phyloP scores from a whole-genome alignment of 2,888 invertebrate genomes.

The Lasioglossum marginatum region DNA sequence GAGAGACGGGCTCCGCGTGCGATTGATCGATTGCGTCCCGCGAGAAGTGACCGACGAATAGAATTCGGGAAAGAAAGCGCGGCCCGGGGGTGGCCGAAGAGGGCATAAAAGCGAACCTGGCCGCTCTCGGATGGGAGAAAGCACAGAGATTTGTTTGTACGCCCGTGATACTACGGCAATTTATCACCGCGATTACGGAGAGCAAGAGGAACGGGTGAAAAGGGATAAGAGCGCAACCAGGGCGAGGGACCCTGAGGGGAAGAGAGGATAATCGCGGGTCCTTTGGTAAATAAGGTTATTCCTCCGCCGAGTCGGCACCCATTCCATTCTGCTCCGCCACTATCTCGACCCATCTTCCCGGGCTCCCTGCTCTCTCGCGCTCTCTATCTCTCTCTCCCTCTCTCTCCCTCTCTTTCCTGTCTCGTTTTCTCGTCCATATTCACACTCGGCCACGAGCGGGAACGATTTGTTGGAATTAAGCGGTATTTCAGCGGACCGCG shows the following conservation, averaged over 20 bases:
- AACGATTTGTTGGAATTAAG: slow-evolving; percentile 61
- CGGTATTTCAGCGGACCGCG: slow-evolving; percentile 40
- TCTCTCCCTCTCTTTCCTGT: background rate
- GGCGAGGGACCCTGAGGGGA: background rate
- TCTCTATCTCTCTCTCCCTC: background rate
- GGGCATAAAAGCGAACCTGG: slow-evolving; percentile 1
- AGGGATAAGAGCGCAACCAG: background rate
- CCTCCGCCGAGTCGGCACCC: slow-evolving; percentile 53
- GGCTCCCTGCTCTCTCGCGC: slow-evolving; percentile 29
- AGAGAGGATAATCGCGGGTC: slow-evolving; percentile 56
- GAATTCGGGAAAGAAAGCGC: slow-evolving; percentile 15
- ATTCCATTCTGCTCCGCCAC: slow-evolving; percentile 43
- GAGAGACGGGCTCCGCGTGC: background rate
- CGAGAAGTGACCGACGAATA: slow-evolving; percentile 10
- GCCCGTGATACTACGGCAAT: slow-evolving; percentile 51
- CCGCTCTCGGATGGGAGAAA: slow-evolving; percentile 21
- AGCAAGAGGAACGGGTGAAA: slow-evolving; percentile 9
- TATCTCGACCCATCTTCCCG: slow-evolving; percentile 55
- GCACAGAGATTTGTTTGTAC: slow-evolving; percentile 62
- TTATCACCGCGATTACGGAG: slow-evolving; percentile 52
- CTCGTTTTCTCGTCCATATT: slow-evolving; percentile 58
- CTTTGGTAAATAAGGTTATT: slow-evolving; percentile 67
- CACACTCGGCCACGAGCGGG: slow-evolving; percentile 44
- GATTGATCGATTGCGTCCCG: slow-evolving; percentile 18
- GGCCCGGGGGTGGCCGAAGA: background rate